Base-by-base conservation (phyloP, 2,888 invertebrate species). In the Caenorhabditis doughertyi region DNA sequence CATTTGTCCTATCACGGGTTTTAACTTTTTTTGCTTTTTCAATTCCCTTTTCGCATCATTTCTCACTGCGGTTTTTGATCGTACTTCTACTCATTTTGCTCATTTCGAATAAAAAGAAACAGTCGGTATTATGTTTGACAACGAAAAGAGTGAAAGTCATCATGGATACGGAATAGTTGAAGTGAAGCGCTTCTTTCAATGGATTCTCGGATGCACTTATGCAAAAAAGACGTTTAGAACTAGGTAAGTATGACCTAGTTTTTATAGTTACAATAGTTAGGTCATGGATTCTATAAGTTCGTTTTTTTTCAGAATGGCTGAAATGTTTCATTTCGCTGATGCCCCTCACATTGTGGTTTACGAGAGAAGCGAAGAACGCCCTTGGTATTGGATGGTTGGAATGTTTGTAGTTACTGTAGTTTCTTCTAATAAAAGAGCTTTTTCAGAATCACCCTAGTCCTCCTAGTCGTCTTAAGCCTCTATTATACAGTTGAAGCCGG, bases 141-240 rank as follows among this genome's bases (percentile, higher is more conserved):
- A 18, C 49, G 65, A 49, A 49, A 49, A 55, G 25, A 4, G 5
- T 4, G 29, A 53, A 29, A 55, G 2, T 16, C 21, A 67, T 32
- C 25, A 21, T 8, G 21, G 29, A 25, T 74, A 27, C 13, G 76
- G 76, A 42, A 53, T 44, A 7, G 39, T 18, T 8, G 62, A 44
- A 13, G 32, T 64, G 29, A 81, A 81, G 23, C 53, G 56, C 29
- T 77, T 82, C 23, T 60, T 82, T 29, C 81, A 77, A n/a, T 82
- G 81, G 81, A 72, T 71, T 53, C 58, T 82, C 25, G 81, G 81
- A 18, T 82, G 81, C 55, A 76, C 70, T 21, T 81, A 81, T 58
- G 70, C 70, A 51, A 81, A 81, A 32, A 74, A 81, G n/a, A 35
- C 81, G 25, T 44, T 81, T 2, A 47, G 53, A 25, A 74, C 60